Conservation (phyloP, 2,797 vertebrate genomes). For the Sebastes matsubarae region DNA sequence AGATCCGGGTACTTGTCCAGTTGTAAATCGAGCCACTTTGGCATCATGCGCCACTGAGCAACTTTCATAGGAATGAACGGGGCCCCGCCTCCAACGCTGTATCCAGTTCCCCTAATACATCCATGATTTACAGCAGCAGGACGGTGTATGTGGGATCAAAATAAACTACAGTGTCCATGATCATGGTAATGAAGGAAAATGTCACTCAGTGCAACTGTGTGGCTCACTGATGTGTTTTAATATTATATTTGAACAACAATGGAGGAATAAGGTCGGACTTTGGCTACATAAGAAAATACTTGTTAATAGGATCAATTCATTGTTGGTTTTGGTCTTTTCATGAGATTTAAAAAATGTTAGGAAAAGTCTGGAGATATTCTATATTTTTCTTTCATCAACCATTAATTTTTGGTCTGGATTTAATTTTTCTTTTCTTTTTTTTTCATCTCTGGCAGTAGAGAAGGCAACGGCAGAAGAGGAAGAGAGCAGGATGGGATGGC, state of each 20-base stretch:
- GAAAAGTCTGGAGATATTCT: background rate
- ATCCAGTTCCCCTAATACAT: too few relatives aligned
- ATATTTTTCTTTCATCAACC: background rate
- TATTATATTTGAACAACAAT: too few relatives aligned
- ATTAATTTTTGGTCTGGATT: slow-evolving; percentile 1
- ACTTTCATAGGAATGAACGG: too few relatives aligned
- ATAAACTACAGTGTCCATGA: background rate
- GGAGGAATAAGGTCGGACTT: background rate
- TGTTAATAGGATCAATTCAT: background rate
- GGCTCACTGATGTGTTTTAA: background rate
- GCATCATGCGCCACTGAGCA: too few relatives aligned
- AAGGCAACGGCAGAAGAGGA: slow-evolving; percentile 15
- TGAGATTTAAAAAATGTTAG: background rate
- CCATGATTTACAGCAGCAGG: background rate
- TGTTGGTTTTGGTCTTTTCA: background rate
- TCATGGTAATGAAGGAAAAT: background rate
- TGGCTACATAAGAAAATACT: background rate
- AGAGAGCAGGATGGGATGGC: slow-evolving; percentile 43
- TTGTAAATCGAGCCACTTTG: too few relatives aligned
- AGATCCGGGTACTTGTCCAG: too few relatives aligned
- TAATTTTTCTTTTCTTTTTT: background rate
- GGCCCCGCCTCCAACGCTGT: too few relatives aligned
- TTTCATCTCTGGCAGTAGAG: slow-evolving; percentile 20
- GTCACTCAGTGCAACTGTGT: background rate
- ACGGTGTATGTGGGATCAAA: background rate